Percentiles rank a stretch among this genome's conserved stretches.
These are phyloP conservation scores for Brachypteracias leptosomus DNA, from an alignment of 2,113 vertebrate genomes.

Conservation along the genomic window DNA sequence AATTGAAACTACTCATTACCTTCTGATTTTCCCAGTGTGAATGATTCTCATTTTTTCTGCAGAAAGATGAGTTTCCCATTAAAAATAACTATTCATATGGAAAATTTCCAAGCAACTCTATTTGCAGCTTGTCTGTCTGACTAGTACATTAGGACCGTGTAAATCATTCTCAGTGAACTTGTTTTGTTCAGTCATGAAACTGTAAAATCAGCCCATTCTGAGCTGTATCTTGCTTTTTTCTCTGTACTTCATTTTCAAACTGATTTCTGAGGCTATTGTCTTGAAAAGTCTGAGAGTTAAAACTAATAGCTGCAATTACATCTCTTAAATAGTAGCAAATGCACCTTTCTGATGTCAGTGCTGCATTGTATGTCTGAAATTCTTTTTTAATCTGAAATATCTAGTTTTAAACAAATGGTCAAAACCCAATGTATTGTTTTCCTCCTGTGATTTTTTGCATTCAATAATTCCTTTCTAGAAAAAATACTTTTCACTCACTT, in stretches of 20 bases:
- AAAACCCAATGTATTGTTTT: neutral
- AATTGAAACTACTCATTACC: neutral
- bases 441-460: neutral
- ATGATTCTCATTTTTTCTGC: neutral
- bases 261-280: neutral
- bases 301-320: neutral
- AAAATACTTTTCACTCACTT: neutral
- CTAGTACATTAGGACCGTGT: neutral
- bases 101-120: conserved; percentile 3
- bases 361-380: neutral
- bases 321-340: neutral
- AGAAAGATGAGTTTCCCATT: neutral
- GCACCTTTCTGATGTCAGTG: neutral
- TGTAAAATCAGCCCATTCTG: neutral
- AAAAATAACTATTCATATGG: neutral
- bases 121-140: neutral
- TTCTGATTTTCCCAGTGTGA: neutral
- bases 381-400: neutral
- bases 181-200: neutral
- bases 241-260: neutral
- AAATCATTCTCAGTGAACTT: neutral
- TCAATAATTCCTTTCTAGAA: neutral
- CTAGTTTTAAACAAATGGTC: neutral
- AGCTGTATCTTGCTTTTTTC: neutral
- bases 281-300: neutral